Conservation (phyloP, 2,113 vertebrate species). For the Phrynosoma platyrhinos region DNA sequence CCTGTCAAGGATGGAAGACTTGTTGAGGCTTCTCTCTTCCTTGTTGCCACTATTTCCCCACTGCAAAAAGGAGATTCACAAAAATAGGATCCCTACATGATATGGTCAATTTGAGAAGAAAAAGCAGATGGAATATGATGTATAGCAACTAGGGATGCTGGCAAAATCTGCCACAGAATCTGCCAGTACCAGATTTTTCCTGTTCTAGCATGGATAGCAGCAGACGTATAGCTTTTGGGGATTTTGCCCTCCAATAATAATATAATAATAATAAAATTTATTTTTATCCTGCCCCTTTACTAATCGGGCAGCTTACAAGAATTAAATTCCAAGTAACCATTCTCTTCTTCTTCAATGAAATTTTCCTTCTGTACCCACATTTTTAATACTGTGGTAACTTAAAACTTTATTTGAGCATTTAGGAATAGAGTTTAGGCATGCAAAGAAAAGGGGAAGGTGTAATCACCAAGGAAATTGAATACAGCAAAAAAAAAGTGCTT, state of each 20-base stretch:
- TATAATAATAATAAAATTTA: too few relatives aligned
- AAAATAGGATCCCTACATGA: not conserved
- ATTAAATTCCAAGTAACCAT: too few relatives aligned
- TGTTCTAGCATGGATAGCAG: not conserved
- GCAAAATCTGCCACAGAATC: not conserved
- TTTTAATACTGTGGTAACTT: too few relatives aligned
- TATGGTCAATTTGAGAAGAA: not conserved
- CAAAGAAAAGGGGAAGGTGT: not conserved
- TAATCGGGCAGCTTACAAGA: too few relatives aligned
- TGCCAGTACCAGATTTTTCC: not conserved
- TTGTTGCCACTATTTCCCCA: not conserved
- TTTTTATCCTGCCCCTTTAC: too few relatives aligned
- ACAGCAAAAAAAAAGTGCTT: too few relatives aligned
- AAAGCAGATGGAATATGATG: not conserved
- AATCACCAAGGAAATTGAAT: too few relatives aligned
- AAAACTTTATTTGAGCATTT: too few relatives aligned
- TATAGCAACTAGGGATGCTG: not conserved
- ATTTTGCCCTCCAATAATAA: too few relatives aligned
- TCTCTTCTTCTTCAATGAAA: not conserved
- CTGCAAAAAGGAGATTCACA: constrained; percentile 1
- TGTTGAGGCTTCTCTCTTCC: not conserved
- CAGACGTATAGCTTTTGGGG: not conserved
- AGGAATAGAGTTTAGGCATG: not conserved
- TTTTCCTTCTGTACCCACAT: not conserved
- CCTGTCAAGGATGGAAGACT: not conserved